phyloP scores from a whole-genome alignment of 2,888 invertebrate species.

The Drosophila lacicola region DNA sequence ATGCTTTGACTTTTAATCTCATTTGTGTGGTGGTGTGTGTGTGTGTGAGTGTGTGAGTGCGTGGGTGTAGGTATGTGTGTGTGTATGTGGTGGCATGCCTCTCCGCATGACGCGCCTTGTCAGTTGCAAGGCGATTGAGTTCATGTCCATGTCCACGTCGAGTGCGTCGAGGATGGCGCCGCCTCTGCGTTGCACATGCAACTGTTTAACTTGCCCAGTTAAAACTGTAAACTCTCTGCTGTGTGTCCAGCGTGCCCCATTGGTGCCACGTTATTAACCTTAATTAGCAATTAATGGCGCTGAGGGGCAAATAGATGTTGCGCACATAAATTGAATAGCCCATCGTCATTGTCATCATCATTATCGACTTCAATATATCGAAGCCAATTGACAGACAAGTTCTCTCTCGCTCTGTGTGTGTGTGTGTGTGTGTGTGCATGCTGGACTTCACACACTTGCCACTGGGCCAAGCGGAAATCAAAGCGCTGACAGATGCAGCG shows the following conservation, averaged over 20 bases:
- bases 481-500: slow-evolving; percentile 10
- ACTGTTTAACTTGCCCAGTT: slow-evolving; percentile 47
- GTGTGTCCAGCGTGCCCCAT: slow-evolving; percentile 12
- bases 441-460: slow-evolving; percentile 2
- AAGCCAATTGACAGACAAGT: slow-evolving; percentile 3
- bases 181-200: slow-evolving; percentile 37
- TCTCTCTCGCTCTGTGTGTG: not conserved
- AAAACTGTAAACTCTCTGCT: slow-evolving; percentile 41
- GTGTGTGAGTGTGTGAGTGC: slow-evolving; percentile 14
- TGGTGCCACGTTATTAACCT: slow-evolving; percentile 67
- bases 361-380: slow-evolving; percentile 1
- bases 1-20: slow-evolving; percentile 71
- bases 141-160: slow-evolving; percentile 10
- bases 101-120: slow-evolving; percentile 24
- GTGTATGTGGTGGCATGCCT: slow-evolving; percentile 18
- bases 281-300: slow-evolving; percentile 66
- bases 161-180: slow-evolving; percentile 5
- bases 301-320: slow-evolving; percentile 6
- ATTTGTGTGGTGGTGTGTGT: slow-evolving; percentile 44
- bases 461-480: slow-evolving; percentile 16
- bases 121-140: slow-evolving; percentile 18
- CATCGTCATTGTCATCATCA: slow-evolving; percentile 22
- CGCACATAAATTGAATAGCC: slow-evolving; percentile 17
- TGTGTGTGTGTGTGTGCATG: not conserved
- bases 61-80: slow-evolving; percentile 10